Percentiles rank a stretch among this genome's conserved stretches.
These are phyloP conservation scores for Cephalopachus bancanus DNA, from an alignment of 2,797 vertebrate species.

Conservation along the genomic window DNA sequence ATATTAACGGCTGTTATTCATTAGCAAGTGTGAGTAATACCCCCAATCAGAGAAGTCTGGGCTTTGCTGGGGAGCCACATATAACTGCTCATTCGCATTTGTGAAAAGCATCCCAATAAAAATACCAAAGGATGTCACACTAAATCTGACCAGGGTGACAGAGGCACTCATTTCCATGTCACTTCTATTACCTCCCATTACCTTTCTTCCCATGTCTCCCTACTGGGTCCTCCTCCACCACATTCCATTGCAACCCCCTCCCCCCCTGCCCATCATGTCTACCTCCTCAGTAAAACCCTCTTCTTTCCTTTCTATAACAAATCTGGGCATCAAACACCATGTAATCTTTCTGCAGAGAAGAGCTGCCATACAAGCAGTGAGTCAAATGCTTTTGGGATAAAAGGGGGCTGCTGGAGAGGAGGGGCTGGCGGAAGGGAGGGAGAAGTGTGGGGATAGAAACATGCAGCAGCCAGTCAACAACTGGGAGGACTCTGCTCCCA, in stretches of 20 bases:
- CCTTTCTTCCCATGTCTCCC: background rate
- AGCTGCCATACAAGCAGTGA: background rate
- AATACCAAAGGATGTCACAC: slow-evolving; percentile 1
- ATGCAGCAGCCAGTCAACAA: background rate
- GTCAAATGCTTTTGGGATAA: background rate
- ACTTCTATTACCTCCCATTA: background rate
- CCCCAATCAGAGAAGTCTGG: background rate
- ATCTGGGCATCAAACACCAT: background rate
- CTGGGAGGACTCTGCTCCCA: background rate
- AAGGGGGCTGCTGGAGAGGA: background rate
- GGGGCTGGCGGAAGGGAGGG: background rate
- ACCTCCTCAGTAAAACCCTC: background rate
- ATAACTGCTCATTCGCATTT: background rate
- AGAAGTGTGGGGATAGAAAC: background rate
- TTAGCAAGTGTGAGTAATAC: slow-evolving; percentile 47
- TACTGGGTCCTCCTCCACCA: fast-evolving
- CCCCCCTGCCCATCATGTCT: background rate
- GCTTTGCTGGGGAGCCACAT: background rate
- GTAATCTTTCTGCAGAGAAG: background rate
- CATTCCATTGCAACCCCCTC: background rate
- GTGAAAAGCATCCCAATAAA: slow-evolving; percentile 20
- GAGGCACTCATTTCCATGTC: background rate
- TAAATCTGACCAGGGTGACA: background rate
- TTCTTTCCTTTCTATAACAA: background rate
- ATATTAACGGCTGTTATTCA: slow-evolving; percentile 31